Base-by-base conservation (phyloP, 1,140 invertebrate species). In the Reticulitermes speratus region DNA sequence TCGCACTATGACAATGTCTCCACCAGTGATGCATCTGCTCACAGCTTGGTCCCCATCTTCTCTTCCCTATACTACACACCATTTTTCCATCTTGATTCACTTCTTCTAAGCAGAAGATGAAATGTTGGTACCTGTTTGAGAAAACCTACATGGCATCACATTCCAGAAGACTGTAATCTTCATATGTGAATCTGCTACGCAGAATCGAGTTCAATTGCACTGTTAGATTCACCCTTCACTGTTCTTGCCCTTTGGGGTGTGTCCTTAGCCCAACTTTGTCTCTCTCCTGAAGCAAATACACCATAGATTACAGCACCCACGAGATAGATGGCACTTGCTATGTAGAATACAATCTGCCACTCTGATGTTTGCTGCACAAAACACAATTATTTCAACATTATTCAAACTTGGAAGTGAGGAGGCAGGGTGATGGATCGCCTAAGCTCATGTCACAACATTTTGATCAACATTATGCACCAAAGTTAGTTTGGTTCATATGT, bases 261-360 rank as follows among this genome's bases (percentile, higher is more conserved):
- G 16, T 93, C 91, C 0, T 91, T 90, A 19, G 95, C 95, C 97
- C 97, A 97, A 30, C 93, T 91, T 90, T 97, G 96, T 84, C 94
- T 90, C 87, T 97, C 96, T 19, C 95, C 97, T 2, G 96, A 96
- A 23, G 95, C 96, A 89, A 96, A 95, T n/a, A 95, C 88, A 86
- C 95, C 95, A 89, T 97, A 98, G 84, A 97, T 91, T 59, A 96
- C 89, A 84, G 96, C 95, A 32, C 97, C 97, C 25, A 95, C 87
- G 9, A 96, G 90, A 90, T 97, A 97, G 88, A 98, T 93, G 82
- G 91, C 93, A 87, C 95, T 94, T 8, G 96, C 94, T 89, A 97
- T 96, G 90, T 95, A 96, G 90, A 98, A 98, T 19, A 98, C 95
- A 38, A 94, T 92, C 82, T 94, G 94, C 97, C 97, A 98, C 91